These are phyloP conservation scores for Ormyrus thymus DNA, from an alignment of 2,888 invertebrate genomes.

Conservation along the genomic window DNA sequence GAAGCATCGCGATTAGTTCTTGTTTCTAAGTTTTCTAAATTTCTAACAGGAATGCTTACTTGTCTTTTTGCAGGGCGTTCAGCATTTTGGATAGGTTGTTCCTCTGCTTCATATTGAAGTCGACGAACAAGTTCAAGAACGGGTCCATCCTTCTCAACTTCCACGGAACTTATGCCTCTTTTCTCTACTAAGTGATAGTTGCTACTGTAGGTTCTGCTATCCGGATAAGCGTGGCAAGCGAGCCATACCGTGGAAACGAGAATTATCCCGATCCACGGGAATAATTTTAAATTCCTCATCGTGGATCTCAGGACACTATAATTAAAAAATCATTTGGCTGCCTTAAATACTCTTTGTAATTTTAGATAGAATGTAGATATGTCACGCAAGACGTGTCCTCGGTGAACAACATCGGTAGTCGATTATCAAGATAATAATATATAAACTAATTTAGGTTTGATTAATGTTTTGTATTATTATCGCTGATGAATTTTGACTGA, in stretches of 20 bases:
- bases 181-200: conserved; percentile 6
- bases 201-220: conserved; percentile 12
- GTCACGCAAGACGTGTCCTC: conserved; percentile 48
- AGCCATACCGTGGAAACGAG: conserved; percentile 28
- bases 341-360: conserved; percentile 43
- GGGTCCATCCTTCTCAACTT: conserved; percentile 10
- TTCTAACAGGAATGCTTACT: conserved; percentile 43
- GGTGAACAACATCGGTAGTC: conserved; percentile 26
- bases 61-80: conserved; percentile 17
- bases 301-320: conserved; percentile 21
- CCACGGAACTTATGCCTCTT: not conserved
- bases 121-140: not conserved
- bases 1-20: conserved; percentile 36
- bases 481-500: conserved; percentile 1
- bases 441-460: conserved; percentile 38
- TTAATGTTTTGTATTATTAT: conserved; percentile 19
- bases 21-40: conserved; percentile 22
- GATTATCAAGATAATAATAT: conserved; percentile 43
- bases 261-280: conserved; percentile 35
- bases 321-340: conserved; percentile 10
- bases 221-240: conserved; percentile 36
- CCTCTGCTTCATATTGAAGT: not conserved
- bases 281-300: conserved; percentile 45
- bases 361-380: conserved; percentile 50
- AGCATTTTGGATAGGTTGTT: not conserved